Base-by-base conservation (phyloP, 2,113 vertebrate genomes). In the Urocolius indicus region DNA sequence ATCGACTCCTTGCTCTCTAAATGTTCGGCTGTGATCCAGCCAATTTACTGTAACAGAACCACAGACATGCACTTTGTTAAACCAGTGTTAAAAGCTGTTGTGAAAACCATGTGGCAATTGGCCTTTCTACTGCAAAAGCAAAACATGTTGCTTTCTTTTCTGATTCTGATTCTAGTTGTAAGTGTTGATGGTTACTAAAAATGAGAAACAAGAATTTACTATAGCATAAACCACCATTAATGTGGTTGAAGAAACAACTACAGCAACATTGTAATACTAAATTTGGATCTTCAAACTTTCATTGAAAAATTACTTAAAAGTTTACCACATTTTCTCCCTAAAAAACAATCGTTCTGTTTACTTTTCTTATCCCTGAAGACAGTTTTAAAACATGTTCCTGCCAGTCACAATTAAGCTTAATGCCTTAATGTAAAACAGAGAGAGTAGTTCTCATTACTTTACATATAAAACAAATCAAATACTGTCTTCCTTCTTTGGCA, bases 11-110 rank as follows among this genome's bases (percentile, higher is more conserved):
- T 99, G 99, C 90, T 99, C 99, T 81, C 99, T 97, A 97, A 99
- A 99, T 0, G 99, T 99, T 57, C 99, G 98, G 97, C 99, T 99
- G 96, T 99, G 99, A 97, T 99, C 99, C 91, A 99, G 96, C 99
- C 99, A 99, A 92, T 99, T 99, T 80, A 99, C 99, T 99, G 97
- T 11, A 95, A 97, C 21, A 87, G 22, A 90, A 90, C 6, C 69
- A 84, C 32, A 93, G n/a, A 69, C 23, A 58, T 0, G 6, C 15
- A 23, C 16, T 1, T 2, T 23, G 30, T n/a, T 61, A n/a, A 63
- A 87, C 13, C 65, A 72, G 5, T 3, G 26, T 2, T 29, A 14
- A 54, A 38, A 57, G 15, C 34, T 65, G 8, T 10, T 45, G 23
- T 9, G 6, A 73, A 51, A 77, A 43, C 46, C 51, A 29, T 2